Conservation (phyloP, 2,113 vertebrate genomes). For the Rynchops niger region DNA sequence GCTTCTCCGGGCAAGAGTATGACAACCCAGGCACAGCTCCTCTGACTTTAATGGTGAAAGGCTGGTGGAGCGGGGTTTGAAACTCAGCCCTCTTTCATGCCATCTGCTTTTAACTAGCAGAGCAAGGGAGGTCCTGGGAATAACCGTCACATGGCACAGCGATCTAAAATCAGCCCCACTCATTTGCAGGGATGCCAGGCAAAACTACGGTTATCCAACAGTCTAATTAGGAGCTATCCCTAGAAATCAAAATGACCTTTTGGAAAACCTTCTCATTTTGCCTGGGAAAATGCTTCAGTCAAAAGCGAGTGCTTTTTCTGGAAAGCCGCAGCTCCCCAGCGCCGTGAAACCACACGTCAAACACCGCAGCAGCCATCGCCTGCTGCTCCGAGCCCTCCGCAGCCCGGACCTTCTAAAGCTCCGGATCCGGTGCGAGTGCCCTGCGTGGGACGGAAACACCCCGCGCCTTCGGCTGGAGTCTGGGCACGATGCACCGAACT, state of each 20-base stretch:
- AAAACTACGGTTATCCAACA: not conserved
- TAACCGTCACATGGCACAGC: not conserved
- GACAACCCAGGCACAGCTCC: not conserved
- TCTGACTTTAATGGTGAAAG: not conserved
- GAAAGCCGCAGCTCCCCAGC: constrained; percentile 1
- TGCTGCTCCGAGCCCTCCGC: not conserved
- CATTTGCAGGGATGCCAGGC: constrained; percentile 25
- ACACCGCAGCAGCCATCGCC: not conserved
- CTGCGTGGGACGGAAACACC: not conserved
- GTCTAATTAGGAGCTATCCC: constrained; percentile 49
- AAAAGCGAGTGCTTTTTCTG: not conserved
- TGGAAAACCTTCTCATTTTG: constrained; percentile 36
- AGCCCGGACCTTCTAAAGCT: not conserved
- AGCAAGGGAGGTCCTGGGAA: constrained; percentile 65
- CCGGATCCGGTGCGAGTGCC: not conserved
- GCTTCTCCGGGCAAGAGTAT: not conserved
- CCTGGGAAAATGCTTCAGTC: constrained; percentile 32
- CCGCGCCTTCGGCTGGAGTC: not conserved
- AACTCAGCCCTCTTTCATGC: not conserved
- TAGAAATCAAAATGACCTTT: not conserved
- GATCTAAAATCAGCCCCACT: constrained; percentile 22
- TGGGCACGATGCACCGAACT: not conserved
- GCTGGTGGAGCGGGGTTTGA: not conserved
- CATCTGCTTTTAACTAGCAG: constrained; percentile 56
- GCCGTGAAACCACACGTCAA: not conserved